phyloP scores from a whole-genome alignment of 2,113 vertebrate species.

The Calidris pugnax region DNA sequence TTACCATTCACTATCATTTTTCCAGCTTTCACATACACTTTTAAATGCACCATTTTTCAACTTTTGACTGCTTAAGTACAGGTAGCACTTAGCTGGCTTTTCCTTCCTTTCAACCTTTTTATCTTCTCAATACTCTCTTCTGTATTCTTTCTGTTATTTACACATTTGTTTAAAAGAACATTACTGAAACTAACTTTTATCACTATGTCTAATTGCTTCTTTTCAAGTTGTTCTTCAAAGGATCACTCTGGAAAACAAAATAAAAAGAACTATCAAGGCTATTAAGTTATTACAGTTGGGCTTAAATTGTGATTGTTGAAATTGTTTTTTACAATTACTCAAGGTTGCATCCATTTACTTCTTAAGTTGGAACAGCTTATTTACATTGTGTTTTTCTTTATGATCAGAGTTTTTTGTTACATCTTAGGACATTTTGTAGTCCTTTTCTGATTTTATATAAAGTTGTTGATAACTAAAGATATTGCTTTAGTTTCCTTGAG shows the following conservation, averaged over 20 bases:
- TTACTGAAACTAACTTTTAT: not conserved
- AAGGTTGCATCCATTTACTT: not conserved
- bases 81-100: not conserved
- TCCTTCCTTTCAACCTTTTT: not conserved
- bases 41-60: not conserved
- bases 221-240: not conserved
- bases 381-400: not conserved
- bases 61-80: not conserved
- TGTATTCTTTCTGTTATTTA: not conserved
- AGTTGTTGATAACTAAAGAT: not conserved
- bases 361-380: not conserved
- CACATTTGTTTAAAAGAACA: not conserved
- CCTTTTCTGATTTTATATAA: not conserved
- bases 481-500: not conserved
- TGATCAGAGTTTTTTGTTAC: not conserved
- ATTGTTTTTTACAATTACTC: not conserved
- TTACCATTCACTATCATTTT: not conserved
- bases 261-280: not conserved
- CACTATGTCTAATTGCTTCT: not conserved
- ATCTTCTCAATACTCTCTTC: not conserved
- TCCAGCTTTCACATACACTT: not conserved
- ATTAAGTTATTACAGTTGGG: not conserved
- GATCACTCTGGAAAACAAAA: not conserved
- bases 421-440: not conserved
- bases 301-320: not conserved